These are phyloP conservation scores for Parochlus steinenii DNA, from an alignment of 2,888 invertebrate species.

Conservation along the genomic window DNA sequence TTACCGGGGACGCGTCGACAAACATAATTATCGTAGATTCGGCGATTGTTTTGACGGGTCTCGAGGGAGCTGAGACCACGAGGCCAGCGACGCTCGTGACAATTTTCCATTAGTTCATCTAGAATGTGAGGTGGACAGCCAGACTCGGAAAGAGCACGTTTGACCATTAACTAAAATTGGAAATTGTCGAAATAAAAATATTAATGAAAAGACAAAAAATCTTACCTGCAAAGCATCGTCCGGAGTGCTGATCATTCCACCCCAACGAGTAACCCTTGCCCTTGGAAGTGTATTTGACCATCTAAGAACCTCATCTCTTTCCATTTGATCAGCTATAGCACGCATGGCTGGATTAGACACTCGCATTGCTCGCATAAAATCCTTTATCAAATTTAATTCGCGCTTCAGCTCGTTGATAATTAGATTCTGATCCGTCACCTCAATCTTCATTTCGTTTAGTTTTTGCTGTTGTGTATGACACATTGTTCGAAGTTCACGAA, in stretches of 20 bases:
- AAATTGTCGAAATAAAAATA: slow-evolving; percentile 10
- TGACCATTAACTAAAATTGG: slow-evolving; percentile 77
- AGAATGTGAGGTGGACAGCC: slow-evolving; percentile 88
- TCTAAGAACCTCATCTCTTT: slow-evolving; percentile 77
- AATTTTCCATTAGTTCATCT: slow-evolving; percentile 92
- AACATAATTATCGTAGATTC: slow-evolving; percentile 82
- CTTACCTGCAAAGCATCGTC: slow-evolving; percentile 78
- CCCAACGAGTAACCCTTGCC: slow-evolving; percentile 89
- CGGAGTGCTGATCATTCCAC: slow-evolving; percentile 96
- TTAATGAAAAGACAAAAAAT: slow-evolving; percentile 7
- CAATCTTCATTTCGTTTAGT: slow-evolving; percentile 70
- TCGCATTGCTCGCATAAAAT: slow-evolving; percentile 86
- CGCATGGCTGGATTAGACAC: slow-evolving; percentile 84
- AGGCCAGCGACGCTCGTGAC: slow-evolving; percentile 92
- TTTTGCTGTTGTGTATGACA: slow-evolving; percentile 78
- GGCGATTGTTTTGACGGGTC: slow-evolving; percentile 82
- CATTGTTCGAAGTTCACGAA: slow-evolving; percentile 67
- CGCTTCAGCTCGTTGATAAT: slow-evolving; percentile 79
- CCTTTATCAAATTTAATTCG: slow-evolving; percentile 75
- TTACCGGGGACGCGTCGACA: slow-evolving; percentile 90
- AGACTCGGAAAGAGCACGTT: slow-evolving; percentile 79
- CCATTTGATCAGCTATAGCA: slow-evolving; percentile 86
- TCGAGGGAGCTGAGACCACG: slow-evolving; percentile 82
- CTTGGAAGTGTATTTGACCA: slow-evolving; percentile 73
- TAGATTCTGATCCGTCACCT: slow-evolving; percentile 69